phyloP scores from a whole-genome alignment of 2,888 invertebrate species.

The Acrocera orbiculus region DNA sequence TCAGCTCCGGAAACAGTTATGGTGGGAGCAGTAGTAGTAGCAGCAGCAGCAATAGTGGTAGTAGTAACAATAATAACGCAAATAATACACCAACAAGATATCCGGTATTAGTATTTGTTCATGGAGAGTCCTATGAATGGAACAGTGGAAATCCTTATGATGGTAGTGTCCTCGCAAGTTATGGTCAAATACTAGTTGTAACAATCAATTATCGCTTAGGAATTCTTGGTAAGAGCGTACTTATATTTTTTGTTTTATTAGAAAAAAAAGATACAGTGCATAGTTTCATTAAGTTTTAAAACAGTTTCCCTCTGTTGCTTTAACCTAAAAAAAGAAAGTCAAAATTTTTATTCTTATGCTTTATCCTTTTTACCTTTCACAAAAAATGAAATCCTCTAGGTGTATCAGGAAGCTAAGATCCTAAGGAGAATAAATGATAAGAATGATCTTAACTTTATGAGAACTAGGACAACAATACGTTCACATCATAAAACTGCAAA shows the following conservation, averaged over 20 bases:
- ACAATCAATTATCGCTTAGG: slow-evolving; percentile 75
- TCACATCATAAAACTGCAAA: too few relatives aligned
- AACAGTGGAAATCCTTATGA: slow-evolving; percentile 97
- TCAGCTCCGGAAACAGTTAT: slow-evolving; percentile 14
- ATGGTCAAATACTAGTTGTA: slow-evolving; percentile 76
- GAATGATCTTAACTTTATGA: too few relatives aligned
- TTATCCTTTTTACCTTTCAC: too few relatives aligned
- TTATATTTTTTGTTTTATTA: slow-evolving; percentile 15
- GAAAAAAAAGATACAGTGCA: background rate
- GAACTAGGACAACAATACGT: too few relatives aligned
- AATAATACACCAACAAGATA: slow-evolving; percentile 39
- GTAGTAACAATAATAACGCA: slow-evolving; percentile 38
- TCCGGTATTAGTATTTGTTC: slow-evolving; percentile 88
- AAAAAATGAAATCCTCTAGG: too few relatives aligned
- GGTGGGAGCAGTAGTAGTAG: slow-evolving; percentile 13
- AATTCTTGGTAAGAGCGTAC: slow-evolving; percentile 62
- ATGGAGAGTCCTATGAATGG: slow-evolving; percentile 93
- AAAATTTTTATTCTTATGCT: too few relatives aligned
- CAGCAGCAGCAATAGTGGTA: slow-evolving; percentile 12
- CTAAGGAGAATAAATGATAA: too few relatives aligned
- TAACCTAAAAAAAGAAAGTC: too few relatives aligned
- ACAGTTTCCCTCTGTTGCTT: too few relatives aligned
- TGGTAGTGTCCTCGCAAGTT: slow-evolving; percentile 85
- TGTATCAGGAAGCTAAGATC: too few relatives aligned
- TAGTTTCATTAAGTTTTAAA: too few relatives aligned